Evolutionary conservation across 2,797 vertebrate species (phyloP).

Genomic region (Neosalanx taihuensis): DNA sequence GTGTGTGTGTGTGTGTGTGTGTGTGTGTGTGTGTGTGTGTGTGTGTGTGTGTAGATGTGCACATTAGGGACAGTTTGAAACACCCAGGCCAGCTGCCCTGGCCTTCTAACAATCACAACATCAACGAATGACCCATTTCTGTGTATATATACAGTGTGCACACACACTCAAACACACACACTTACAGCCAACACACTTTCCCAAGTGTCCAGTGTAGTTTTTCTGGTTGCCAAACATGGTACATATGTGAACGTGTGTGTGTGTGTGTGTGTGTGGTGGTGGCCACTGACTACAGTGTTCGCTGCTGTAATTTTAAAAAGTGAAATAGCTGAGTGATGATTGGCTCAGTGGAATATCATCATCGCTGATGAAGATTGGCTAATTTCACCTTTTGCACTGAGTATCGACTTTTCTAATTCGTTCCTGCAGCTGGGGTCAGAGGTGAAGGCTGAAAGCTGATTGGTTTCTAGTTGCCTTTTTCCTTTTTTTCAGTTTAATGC

Average conservation of each 20-base stretch:
- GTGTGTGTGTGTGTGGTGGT: background rate
- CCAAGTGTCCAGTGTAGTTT: too few species aligned
- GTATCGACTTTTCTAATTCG: background rate
- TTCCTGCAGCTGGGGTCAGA: background rate
- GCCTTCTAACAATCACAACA: background rate
- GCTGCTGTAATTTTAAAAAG: too few species aligned
- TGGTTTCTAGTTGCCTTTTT: background rate
- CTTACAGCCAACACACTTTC: background rate
- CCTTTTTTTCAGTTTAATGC: background rate
- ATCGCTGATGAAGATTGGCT: background rate
- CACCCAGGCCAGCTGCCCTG: background rate
- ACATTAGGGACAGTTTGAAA: too few species aligned
- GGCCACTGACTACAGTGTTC: background rate
- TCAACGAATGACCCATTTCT: background rate
- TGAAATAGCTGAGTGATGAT: background rate
- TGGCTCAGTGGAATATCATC: background rate
- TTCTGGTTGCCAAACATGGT: background rate
- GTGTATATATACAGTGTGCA: background rate
- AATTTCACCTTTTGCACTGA: background rate
- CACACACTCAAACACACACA: background rate
- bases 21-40: background rate
- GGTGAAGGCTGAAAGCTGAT: slow-evolving; percentile 1
- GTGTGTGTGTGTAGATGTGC: background rate
- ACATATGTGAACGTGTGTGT: background rate
- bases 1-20: slow-evolving; percentile 2